These are phyloP conservation scores for Plodia interpunctella DNA, from an alignment of 1,140 invertebrate species.

Conservation along the genomic window DNA sequence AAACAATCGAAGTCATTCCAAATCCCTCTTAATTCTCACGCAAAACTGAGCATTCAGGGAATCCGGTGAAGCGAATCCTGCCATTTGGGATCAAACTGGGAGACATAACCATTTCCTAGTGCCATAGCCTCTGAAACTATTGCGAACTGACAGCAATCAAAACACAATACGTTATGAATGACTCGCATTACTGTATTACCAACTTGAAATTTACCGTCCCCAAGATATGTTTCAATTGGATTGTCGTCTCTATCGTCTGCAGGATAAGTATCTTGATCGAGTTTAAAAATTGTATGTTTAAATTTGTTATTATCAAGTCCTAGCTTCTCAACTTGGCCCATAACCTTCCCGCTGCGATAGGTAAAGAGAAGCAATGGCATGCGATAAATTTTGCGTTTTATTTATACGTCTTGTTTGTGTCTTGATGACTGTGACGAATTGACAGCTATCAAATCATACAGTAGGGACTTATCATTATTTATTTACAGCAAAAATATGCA, in stretches of 20 bases:
- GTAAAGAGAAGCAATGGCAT: slow-evolving; percentile 51
- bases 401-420: slow-evolving; percentile 2
- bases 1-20: neutral
- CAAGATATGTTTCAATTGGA: neutral
- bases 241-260: slow-evolving; percentile 17
- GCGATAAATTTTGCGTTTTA: slow-evolving; percentile 1
- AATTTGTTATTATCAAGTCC: slow-evolving; percentile 34
- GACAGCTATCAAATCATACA: neutral
- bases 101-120: slow-evolving; percentile 12
- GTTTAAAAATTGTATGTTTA: slow-evolving; percentile 16
- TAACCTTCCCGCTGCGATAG: slow-evolving; percentile 65
- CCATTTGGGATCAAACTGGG: slow-evolving; percentile 2
- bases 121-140: slow-evolving; percentile 47
- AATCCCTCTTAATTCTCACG: neutral
- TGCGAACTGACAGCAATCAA: slow-evolving; percentile 66
- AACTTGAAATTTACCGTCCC: slow-evolving; percentile 6
- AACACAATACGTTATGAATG: slow-evolving; percentile 74
- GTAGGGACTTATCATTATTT: no score
- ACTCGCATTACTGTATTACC: slow-evolving; percentile 46
- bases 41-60: neutral
- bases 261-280: slow-evolving; percentile 17
- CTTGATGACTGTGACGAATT: slow-evolving; percentile 2
- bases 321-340: slow-evolving; percentile 54
- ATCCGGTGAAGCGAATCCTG: neutral
- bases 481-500: no score